Evolutionary conservation across 2,888 invertebrate species (phyloP).

Genomic region (Merodon equestris): DNA sequence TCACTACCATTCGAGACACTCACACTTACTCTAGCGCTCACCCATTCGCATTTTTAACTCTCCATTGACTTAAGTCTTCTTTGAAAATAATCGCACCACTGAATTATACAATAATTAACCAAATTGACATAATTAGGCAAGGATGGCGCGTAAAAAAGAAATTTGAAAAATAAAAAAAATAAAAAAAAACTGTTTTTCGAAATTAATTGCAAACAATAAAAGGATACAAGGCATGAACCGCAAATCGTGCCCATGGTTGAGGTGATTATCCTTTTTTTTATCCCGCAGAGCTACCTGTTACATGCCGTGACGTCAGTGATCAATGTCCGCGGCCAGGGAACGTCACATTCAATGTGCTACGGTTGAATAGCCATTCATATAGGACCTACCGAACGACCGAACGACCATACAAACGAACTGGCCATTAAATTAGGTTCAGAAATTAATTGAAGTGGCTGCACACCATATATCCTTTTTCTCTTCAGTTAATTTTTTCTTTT

Average conservation of each 20-base stretch:
- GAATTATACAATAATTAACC: conserved; percentile 51
- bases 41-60: no score
- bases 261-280: conserved; percentile 48
- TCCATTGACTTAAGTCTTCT: background rate
- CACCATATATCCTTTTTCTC: conserved; percentile 1
- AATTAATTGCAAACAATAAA: conserved; percentile 49
- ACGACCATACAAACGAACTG: no score
- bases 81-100: conserved; percentile 15
- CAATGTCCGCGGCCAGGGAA: conserved; percentile 12
- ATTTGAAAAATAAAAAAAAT: conserved; percentile 1
- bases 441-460: conserved; percentile 49
- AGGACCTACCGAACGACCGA: no score
- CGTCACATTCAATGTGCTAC: no score
- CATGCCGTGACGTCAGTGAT: conserved; percentile 41
- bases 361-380: no score
- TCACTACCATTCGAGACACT: background rate
- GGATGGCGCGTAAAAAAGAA: conserved; percentile 22
- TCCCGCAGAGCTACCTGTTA: background rate
- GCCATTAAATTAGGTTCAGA: conserved; percentile 47
- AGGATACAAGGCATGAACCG: conserved; percentile 22
- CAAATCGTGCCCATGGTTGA: conserved; percentile 3
- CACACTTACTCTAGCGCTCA: no score
- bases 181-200: conserved; percentile 16
- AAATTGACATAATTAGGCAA: conserved; percentile 44
- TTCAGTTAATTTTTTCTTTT: conserved; percentile 2